These are phyloP conservation scores for Argyra leucocephala DNA, from an alignment of 2,888 invertebrate species.

Conservation along the genomic window DNA sequence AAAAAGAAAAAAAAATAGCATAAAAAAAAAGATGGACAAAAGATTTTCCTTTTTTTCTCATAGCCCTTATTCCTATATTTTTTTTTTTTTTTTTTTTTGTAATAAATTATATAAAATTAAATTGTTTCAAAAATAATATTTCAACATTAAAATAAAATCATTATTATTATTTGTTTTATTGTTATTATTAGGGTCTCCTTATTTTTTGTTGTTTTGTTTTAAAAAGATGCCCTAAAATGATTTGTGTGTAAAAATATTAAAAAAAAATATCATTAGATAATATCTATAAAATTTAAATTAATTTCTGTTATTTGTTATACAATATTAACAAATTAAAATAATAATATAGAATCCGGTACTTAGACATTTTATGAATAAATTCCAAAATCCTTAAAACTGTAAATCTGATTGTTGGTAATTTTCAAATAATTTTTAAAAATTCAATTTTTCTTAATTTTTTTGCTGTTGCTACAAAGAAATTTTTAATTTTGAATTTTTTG, in stretches of 20 bases:
- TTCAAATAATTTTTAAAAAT: too few relatives aligned
- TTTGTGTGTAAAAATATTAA: not conserved
- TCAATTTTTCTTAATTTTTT: too few relatives aligned
- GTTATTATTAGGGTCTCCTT: not conserved
- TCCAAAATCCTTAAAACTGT: too few relatives aligned
- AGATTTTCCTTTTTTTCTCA: not conserved
- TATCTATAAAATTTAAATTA: not conserved
- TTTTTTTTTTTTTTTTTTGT: not conserved
- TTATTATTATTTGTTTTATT: not conserved
- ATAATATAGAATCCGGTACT: too few relatives aligned
- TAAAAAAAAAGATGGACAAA: not conserved
- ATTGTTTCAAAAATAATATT: conserved; percentile 1
- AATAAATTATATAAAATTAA: not conserved
- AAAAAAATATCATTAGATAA: not conserved
- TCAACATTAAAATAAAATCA: not conserved
- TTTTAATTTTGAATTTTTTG: too few relatives aligned
- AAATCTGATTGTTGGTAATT: too few relatives aligned
- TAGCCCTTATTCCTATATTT: not conserved
- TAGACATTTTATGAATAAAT: too few relatives aligned
- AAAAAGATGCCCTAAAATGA: not conserved
- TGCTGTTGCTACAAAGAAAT: too few relatives aligned
- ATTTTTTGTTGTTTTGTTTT: not conserved
- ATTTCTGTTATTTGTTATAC: not conserved
- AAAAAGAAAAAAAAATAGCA: too few relatives aligned
- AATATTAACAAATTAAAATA: not conserved